Evolutionary conservation across 2,113 vertebrate species (phyloP).

Genomic region (Oxyura jamaicensis): DNA sequence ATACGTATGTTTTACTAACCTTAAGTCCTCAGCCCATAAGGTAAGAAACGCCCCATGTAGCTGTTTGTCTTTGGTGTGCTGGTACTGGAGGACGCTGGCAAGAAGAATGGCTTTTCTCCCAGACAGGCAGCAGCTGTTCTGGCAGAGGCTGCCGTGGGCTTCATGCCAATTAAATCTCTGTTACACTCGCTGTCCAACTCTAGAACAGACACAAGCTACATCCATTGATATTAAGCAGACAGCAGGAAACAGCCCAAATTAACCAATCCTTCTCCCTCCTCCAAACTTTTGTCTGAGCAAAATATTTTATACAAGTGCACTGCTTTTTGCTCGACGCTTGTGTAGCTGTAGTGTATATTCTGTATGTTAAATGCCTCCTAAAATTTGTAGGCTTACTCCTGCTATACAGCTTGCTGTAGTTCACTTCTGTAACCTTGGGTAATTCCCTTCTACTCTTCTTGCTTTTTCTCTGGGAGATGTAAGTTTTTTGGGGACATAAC

Average conservation of each 20-base stretch:
- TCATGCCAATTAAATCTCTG: not conserved
- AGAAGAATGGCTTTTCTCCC: not conserved
- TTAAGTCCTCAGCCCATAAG: not conserved
- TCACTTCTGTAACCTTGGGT: not conserved
- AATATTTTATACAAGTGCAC: not conserved
- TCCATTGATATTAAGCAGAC: not conserved
- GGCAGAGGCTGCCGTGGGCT: constrained; percentile 14
- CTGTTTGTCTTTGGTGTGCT: not conserved
- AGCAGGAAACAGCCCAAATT: not conserved
- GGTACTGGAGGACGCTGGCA: not conserved
- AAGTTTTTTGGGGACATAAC: not conserved
- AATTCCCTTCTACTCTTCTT: not conserved
- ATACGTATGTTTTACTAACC: not conserved
- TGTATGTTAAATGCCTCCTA: fast-evolving
- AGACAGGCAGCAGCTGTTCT: constrained; percentile 37
- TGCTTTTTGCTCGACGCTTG: not conserved
- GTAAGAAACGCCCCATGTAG: fast-evolving
- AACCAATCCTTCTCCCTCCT: not conserved
- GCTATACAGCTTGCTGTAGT: fast-evolving
- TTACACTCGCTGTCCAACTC: not conserved
- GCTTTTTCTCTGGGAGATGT: not conserved
- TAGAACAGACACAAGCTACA: not conserved
- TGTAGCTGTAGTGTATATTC: fast-evolving
- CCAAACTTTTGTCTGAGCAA: not conserved
- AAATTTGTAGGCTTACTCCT: not conserved